Conservation (phyloP, 2,113 vertebrate genomes). For the Misgurnus mizolepis region DNA sequence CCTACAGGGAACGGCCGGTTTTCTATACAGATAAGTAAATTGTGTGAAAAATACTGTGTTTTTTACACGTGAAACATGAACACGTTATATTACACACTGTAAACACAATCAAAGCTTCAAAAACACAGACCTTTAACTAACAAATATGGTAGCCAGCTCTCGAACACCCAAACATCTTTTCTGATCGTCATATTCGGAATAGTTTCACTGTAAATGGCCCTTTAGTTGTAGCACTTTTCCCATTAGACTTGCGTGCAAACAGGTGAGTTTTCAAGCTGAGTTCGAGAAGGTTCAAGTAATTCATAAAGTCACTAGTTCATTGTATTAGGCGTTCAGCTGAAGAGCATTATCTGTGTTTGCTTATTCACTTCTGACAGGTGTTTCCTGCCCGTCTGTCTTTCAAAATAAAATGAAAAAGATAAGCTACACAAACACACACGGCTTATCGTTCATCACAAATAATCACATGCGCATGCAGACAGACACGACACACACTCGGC, state of each 20-base stretch:
- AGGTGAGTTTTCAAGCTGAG: constrained; percentile 15
- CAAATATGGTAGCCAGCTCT: no score
- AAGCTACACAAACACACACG: constrained; percentile 7
- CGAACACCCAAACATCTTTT: no score
- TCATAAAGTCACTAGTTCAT: constrained; percentile 61
- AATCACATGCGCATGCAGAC: neutral
- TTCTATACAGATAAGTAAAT: no score
- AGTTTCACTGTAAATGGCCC: no score
- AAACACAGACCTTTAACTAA: no score
- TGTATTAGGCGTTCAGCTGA: constrained; percentile 56
- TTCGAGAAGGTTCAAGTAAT: constrained; percentile 57
- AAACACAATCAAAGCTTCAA: no score
- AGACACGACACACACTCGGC: constrained; percentile 4
- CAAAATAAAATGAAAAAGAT: neutral
- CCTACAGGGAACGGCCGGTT: no score
- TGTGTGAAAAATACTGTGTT: no score
- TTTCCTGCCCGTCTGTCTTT: neutral
- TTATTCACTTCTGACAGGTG: constrained; percentile 4
- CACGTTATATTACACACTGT: no score
- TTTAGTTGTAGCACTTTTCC: neutral
- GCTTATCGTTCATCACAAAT: neutral
- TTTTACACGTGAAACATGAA: no score
- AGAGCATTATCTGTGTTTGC: constrained; percentile 26
- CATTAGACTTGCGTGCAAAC: constrained; percentile 5
- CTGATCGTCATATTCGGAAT: no score